Base-by-base conservation (phyloP, 2,888 invertebrate genomes). In the Leptarthrus brevirostris region DNA sequence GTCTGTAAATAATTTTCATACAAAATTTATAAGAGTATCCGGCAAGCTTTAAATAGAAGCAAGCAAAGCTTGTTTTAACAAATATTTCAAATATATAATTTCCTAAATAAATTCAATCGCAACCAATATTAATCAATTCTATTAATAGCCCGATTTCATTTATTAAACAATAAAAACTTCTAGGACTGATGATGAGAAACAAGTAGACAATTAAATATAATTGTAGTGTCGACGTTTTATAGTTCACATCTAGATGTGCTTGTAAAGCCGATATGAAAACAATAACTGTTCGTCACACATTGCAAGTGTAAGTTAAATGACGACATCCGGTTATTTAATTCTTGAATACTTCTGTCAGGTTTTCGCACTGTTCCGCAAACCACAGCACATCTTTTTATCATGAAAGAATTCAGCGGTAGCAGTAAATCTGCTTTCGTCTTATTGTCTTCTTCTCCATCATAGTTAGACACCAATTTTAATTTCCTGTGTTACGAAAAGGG, bases 301-400 rank as follows among this genome's bases (percentile, higher is more conserved):
- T 40, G n/a, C 22, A 36, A 58, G 58, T 58, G 20, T 58, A 40
- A 36, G 58, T 58, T 58, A 58, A 58, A 20, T 58, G 58, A 36
- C 58, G 58, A 34, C 58, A 58, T 58, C 58, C 58, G 58, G 58
- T 36, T 58, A 58, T 58, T 58, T 58, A 36, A 58, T 58, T 58
- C 58, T 36, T 58, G 58, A 58, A 58, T 58, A 36, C 36, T 36
- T 22, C 40, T 12, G 12, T 58, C 36, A 58, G 58, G 18, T 36
- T 20, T 36, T 40, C 58, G 20, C 12, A 36, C 58, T 36, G 12
- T 58, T 18, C 36, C 12, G 10, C 58, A 58, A 58, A 58, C 58
- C 58, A 36, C 34, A 36, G n/a, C 12, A 36, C 20, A 58, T 58
- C 58, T 58, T n/a, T 58, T 58, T 36, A 18, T 16, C 58, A 58